A percentile compares a stretch with the other conserved stretches of the same genome.
Conservation (phyloP, 2,888 invertebrate genomes). For the Oxycera nigricornis region DNA sequence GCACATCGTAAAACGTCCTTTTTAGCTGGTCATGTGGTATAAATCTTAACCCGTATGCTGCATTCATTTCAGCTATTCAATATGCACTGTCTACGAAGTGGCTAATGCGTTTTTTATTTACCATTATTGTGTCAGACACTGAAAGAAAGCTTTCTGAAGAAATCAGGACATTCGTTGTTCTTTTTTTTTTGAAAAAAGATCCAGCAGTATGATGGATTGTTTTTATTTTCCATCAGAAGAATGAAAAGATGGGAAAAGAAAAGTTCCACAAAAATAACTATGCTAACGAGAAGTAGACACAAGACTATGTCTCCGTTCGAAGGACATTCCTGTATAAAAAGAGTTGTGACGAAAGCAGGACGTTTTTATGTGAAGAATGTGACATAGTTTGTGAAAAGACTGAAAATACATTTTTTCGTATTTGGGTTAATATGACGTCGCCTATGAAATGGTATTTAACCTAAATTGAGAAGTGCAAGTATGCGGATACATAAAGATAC, state of each 20-base stretch:
- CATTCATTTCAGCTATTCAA: not conserved
- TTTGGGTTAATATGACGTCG: constrained; percentile 3
- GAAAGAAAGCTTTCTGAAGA: not conserved
- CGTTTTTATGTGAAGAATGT: not conserved
- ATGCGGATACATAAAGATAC: no score
- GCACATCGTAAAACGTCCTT: no score
- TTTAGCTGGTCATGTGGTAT: no score
- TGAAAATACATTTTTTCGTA: not conserved
- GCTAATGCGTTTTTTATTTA: constrained; percentile 28
- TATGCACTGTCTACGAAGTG: not conserved
- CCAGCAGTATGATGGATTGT: constrained; percentile 32
- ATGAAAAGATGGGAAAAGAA: not conserved
- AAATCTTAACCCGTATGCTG: not conserved
- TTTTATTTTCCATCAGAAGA: constrained; percentile 3
- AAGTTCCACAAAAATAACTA: constrained; percentile 16
- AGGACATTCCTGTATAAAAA: not conserved
- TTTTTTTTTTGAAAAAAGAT: no score
- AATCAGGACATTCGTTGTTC: not conserved
- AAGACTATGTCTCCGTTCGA: not conserved
- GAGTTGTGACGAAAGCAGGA: constrained; percentile 5
- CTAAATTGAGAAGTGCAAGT: no score
- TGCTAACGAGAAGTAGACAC: constrained; percentile 16
- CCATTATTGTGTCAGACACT: not conserved
- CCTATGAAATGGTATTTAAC: no score
- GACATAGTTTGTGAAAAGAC: not conserved